Base-by-base conservation (phyloP, 1,140 invertebrate species). In the Coptotermes formosanus region DNA sequence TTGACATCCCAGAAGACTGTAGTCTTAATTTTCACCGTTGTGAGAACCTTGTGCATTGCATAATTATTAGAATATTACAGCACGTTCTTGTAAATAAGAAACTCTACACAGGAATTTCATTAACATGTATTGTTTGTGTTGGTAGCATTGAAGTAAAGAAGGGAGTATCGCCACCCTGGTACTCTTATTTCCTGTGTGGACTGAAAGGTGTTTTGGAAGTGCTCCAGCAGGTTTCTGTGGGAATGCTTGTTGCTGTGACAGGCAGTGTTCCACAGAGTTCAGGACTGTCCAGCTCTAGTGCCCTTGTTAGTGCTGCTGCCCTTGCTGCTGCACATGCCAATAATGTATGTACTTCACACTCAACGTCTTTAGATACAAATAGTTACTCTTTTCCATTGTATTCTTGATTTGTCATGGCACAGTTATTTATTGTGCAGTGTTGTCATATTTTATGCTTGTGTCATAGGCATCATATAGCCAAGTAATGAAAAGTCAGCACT, bases 261-360 rank as follows among this genome's bases (percentile, higher is more conserved):
- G 98, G 99, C 45, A 96, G 93, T 87, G 95, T 99, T 88, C 98
- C 98, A 3, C 94, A 95, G 19, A 96, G 96, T 89, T 96, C 98
- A 48, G 99, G 99, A 12, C 92, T 99, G 14, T 99, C 98, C 0
- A 99, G 98, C 90, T 99, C 98, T 4, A 99, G 98, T 91, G 98
- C 99, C 32, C 91, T 99, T 64, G 99, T 99, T 7, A 98, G 98
- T 89, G 96, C 97, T 82, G 95, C 98, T 19, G 95, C 97, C 52
- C 91, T 99, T 32, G 93, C 96, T n/a, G 95, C 95, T 64, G 91
- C 95, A n/a, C 91, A 95, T 88, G 93, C 94, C n/a, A 95, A 97
- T 91, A 91, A 94, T 88, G 94, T 95, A 91, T 55, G 52, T 55
- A 55, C 1, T 2, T 55, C 0, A 55, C 21, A 38, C 38, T 38